Evolutionary conservation across 2,113 vertebrate genomes (phyloP), one percentile per base, ranked within the genome.

Genomic region (Bufo bufo): DNA sequence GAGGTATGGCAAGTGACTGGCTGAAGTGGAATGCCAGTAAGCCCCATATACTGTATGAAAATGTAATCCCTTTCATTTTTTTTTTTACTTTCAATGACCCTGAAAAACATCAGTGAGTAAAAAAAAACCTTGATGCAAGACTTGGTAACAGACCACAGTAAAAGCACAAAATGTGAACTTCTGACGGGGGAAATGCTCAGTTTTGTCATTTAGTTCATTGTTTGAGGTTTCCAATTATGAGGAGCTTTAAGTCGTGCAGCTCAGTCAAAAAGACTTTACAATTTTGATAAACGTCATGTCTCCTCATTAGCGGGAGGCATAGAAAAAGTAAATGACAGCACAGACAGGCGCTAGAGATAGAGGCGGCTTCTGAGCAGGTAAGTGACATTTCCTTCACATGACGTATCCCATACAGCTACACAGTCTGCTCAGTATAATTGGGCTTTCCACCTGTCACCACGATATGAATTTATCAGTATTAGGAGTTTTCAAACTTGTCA

Each of bases 241-340:
- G 47, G 50, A 71, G 63, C 77, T 58, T 75, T 69, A 63, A 50
- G 45, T 10, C 47, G 43, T 6, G 3, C 19, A 14, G 43, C 58
- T 3, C 78, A 63, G 86, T 63, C 56, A 88, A 14, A 77, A 12
- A 59, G 56, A 65, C 17, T 52, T 63, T 59, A 47, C 77, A 17
- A 75, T 33, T 88, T 20, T 75, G 52, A 87, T 74, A 71, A 58
- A 52, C 54, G 69, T 83, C 56, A 43, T n/a, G n/a, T 52, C 56
- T 75, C 43, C 80, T 83, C 87, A 88, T 88, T 88, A 88, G 80
- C 20, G n/a, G 12, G 71, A 63, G 71, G 45, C 77, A 75, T 6
- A 13, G 71, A 20, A 20, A 33, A 33, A 52, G 47, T 20, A 14
- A 20, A 33, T 87, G 79, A 75, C 56, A 82, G 49, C 69, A 2